Percentiles rank a stretch among this genome's conserved stretches.
These are phyloP conservation scores for Eristalis arbustorum DNA, from an alignment of 2,888 invertebrate genomes.

Conservation along the genomic window DNA sequence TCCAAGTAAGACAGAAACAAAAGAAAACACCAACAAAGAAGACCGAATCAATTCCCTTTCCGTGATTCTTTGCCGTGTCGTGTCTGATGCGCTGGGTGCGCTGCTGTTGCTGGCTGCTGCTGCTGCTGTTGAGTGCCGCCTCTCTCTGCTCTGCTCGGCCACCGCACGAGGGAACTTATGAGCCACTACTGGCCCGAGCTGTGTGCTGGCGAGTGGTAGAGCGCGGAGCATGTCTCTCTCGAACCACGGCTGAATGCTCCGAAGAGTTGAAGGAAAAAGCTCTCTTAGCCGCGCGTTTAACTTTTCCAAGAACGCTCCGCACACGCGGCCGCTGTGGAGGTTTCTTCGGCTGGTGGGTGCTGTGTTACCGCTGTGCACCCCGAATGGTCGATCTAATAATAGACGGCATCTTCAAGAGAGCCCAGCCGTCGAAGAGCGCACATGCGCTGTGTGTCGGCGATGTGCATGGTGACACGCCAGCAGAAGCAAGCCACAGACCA, in stretches of 20 bases:
- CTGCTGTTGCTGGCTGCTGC: constrained; percentile 19
- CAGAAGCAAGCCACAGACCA: constrained; percentile 37
- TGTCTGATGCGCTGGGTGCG: constrained; percentile 6
- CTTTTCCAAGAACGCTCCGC: constrained; percentile 63
- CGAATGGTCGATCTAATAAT: constrained; percentile 58
- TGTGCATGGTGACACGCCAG: constrained; percentile 21
- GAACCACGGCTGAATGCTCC: constrained; percentile 7
- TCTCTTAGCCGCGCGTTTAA: constrained; percentile 57
- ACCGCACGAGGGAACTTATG: constrained; percentile 67
- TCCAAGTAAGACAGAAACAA: background rate
- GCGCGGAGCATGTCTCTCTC: constrained; percentile 40
- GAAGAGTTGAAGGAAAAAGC: constrained; percentile 40
- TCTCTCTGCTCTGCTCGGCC: constrained; percentile 10
- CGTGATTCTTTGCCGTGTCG: constrained; percentile 25
- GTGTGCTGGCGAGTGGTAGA: too few species aligned
- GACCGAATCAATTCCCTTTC: constrained; percentile 44
- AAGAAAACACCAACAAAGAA: constrained; percentile 17
- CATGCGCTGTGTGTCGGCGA: constrained; percentile 58
- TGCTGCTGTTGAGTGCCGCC: background rate
- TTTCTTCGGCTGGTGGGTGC: constrained; percentile 36
- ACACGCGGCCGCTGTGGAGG: constrained; percentile 14
- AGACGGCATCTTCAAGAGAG: constrained; percentile 61
- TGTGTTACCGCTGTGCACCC: constrained; percentile 49
- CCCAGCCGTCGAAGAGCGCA: constrained; percentile 12
- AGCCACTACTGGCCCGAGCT: constrained; percentile 49